Percentiles rank a stretch among this genome's conserved stretches.
Evolutionary conservation across 92 coral and sea anemone genomes (phyloP).

Genomic region (Porites cylindrica): DNA sequence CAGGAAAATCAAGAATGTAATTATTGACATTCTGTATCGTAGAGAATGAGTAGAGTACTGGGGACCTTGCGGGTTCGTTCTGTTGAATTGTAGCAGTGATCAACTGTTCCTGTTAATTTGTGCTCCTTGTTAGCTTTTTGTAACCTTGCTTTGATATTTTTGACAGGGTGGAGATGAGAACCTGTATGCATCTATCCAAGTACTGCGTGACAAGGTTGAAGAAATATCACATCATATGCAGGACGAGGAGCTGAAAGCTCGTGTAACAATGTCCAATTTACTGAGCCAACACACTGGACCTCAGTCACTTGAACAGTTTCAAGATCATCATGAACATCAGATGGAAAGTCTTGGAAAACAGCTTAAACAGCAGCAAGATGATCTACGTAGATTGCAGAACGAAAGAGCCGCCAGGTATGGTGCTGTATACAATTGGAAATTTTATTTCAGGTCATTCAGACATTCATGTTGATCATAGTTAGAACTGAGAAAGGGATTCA

Average conservation of each 20-base stretch:
- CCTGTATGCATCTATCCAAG: constrained; percentile 98
- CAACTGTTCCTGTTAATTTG: not conserved
- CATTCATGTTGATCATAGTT: too few species aligned
- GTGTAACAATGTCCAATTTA: constrained; percentile 69
- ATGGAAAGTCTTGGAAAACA: constrained; percentile 90
- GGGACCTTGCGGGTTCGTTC: too few species aligned
- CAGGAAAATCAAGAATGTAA: too few species aligned
- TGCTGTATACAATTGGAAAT: not conserved
- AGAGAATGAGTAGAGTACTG: too few species aligned
- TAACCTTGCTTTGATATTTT: not conserved
- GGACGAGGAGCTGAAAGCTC: constrained; percentile 79
- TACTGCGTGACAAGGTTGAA: constrained; percentile 92
- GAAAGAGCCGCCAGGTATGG: constrained; percentile 87
- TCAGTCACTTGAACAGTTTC: constrained; percentile 68
- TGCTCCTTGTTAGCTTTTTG: not conserved
- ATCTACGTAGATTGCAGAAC: constrained; percentile 77
- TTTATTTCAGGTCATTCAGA: too few species aligned
- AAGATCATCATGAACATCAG: constrained; percentile 75
- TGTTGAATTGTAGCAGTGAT: not conserved
- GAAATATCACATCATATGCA: constrained; percentile 92
- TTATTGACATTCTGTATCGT: too few species aligned
- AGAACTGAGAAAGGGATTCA: too few species aligned
- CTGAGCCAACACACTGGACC: constrained; percentile 76
- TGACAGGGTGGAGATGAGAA: constrained; percentile 96
- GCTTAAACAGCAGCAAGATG: constrained; percentile 80